A percentile compares a stretch with the other conserved stretches of the same genome.
Evolutionary conservation across 1,140 invertebrate genomes (phyloP).

Genomic region (Eufriesea mexicana): DNA sequence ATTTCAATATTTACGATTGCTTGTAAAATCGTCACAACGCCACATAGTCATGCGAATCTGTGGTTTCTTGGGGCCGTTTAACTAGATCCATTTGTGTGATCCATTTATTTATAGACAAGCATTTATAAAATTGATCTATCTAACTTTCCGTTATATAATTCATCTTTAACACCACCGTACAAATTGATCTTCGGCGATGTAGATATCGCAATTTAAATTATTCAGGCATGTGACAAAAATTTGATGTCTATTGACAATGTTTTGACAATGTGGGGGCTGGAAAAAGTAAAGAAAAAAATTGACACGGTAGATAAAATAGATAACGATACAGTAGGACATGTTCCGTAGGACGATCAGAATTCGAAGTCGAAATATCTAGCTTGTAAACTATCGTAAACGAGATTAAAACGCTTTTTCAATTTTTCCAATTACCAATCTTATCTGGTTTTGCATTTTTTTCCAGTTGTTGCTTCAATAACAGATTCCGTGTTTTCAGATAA

Average conservation of each 20-base stretch:
- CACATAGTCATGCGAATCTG: not conserved
- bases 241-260: too few relatives aligned
- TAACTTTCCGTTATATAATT: too few relatives aligned
- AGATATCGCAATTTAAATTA: too few relatives aligned
- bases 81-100: too few relatives aligned
- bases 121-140: too few relatives aligned
- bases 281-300: too few relatives aligned
- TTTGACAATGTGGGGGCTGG: too few relatives aligned
- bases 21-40: not conserved
- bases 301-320: not conserved
- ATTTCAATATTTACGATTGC: not conserved
- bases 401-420: not conserved
- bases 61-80: not conserved
- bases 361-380: not conserved
- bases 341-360: not conserved
- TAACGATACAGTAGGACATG: not conserved
- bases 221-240: too few relatives aligned
- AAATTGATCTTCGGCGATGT: too few relatives aligned
- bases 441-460: not conserved
- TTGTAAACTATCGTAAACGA: not conserved
- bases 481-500: not conserved
- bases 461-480: not conserved
- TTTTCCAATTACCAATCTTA: slow-evolving; percentile 7
- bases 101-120: too few relatives aligned
- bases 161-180: too few relatives aligned